Evolutionary conservation across 2,888 invertebrate species (phyloP).

Genomic region (Artemia sinica): DNA sequence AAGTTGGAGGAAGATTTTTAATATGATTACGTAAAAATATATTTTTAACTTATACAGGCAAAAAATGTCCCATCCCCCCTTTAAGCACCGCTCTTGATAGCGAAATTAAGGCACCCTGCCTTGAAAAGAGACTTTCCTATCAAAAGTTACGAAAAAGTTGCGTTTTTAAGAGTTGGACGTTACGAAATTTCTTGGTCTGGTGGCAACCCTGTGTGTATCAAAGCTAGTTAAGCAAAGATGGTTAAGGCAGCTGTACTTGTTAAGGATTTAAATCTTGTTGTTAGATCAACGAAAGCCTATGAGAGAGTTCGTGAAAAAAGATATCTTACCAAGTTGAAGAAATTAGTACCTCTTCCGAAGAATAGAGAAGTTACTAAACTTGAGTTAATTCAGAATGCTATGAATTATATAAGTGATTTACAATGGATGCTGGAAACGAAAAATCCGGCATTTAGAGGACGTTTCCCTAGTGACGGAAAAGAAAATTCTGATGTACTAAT

Average conservation of each 20-base stretch:
- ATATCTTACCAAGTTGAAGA: slow-evolving; percentile 7
- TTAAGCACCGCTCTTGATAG: too few species aligned
- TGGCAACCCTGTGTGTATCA: too few species aligned
- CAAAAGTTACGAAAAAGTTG: too few species aligned
- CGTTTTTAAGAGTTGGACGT: too few species aligned
- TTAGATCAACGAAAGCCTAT: background rate
- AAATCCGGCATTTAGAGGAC: background rate
- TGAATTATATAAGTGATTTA: background rate
- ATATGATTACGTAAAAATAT: too few species aligned
- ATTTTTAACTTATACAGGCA: too few species aligned
- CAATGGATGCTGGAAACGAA: slow-evolving; percentile 2
- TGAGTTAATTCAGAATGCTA: slow-evolving; percentile 1
- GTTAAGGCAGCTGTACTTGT: slow-evolving; percentile 4
- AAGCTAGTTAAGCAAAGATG: background rate
- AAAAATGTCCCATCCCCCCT: too few species aligned
- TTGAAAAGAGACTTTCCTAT: too few species aligned
- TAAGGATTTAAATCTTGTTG: background rate
- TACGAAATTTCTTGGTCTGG: background rate
- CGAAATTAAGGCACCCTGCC: too few species aligned
- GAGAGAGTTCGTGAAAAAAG: background rate
- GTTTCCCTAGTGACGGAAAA: background rate
- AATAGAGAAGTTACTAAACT: background rate
- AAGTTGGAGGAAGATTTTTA: too few species aligned
- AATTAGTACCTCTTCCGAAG: slow-evolving; percentile 3
- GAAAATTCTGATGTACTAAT: too few species aligned